Percentiles rank a stretch among this genome's conserved stretches.
These are phyloP conservation scores for Cairina moschata DNA, from an alignment of 2,113 vertebrate species.

Conservation along the genomic window DNA sequence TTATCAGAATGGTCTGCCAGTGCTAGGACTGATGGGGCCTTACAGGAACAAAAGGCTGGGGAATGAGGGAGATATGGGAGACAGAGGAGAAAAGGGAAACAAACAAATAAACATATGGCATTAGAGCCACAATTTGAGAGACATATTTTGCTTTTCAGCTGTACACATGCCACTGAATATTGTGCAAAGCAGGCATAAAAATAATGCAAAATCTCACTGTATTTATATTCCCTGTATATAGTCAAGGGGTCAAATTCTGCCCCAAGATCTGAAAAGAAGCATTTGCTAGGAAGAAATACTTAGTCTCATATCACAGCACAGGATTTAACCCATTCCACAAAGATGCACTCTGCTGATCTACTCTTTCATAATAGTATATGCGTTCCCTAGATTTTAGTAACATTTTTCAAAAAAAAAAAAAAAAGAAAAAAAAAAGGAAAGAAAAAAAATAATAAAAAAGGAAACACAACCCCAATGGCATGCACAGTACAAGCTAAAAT, in stretches of 20 bases:
- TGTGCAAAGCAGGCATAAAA: slow-evolving; percentile 10
- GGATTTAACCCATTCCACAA: background rate
- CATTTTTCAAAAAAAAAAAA: background rate
- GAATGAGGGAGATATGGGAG: background rate
- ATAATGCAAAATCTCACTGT: background rate
- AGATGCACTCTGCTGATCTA: background rate
- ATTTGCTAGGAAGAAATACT: background rate
- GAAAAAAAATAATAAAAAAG: too few species aligned
- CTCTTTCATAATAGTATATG: background rate
- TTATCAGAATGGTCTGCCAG: background rate
- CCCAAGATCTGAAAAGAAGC: background rate
- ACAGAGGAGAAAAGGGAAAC: background rate
- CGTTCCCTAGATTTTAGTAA: background rate
- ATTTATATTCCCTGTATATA: background rate
- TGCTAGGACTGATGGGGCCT: background rate
- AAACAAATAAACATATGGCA: too few species aligned
- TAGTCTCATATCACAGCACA: background rate
- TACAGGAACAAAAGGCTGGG: background rate
- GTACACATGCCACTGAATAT: background rate
- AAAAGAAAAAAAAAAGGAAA: too few species aligned
- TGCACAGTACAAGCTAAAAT: background rate
- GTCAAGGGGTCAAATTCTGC: background rate
- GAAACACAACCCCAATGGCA: background rate
- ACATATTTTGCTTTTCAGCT: slow-evolving; percentile 8
- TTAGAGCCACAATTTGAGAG: background rate